Base-by-base conservation (phyloP, 2,113 vertebrate species). In the Rana temporaria region DNA sequence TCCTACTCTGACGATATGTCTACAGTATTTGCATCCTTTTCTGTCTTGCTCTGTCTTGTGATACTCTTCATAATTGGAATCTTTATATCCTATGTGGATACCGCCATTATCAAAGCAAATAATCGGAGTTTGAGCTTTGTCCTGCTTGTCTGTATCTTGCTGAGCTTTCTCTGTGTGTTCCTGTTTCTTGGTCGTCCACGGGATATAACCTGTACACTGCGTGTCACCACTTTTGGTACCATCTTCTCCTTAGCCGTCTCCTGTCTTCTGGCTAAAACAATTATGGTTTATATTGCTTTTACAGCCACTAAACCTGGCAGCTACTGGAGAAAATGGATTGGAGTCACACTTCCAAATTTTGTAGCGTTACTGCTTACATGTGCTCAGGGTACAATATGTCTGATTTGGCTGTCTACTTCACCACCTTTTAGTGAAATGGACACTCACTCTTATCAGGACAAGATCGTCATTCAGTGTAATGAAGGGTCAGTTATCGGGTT, bases 221-320 rank as follows among this genome's bases (percentile, higher is more conserved):
- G 68, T 3, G 38, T 52, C 9, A 24, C 14, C 0, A 20, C 42
- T 1, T 73, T 73, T 32, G 24, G 52, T 11, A 12, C 32, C 53
- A 73, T 38, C 53, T 73, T 73, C 24, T 32, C 22, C 15, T 19
- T 73, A 73, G 60, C 76, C 1, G 53, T 84, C 89, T 85, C 84
- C 22, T 95, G 91, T 84, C 85, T 94, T 26, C 77, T 94, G 65
- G 90, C 90, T 32, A 95, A 93, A 87, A 95, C 91, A 19, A 85
- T 93, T 73, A 91, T 87, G 6, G 92, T 95, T 11, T 62, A 59
- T 8, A 22, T 70, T 1, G 84, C 82, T 20, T 86, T 86, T 56
- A 48, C 62, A n/a, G 84, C 89, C 9, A 48, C 42, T 2, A 86
- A 88, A 12, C 92, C 92, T 48, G 71, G 71, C 12, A 65, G 64